Base-by-base conservation (phyloP, 2,888 invertebrate genomes). In the Diadegma fenestrale region DNA sequence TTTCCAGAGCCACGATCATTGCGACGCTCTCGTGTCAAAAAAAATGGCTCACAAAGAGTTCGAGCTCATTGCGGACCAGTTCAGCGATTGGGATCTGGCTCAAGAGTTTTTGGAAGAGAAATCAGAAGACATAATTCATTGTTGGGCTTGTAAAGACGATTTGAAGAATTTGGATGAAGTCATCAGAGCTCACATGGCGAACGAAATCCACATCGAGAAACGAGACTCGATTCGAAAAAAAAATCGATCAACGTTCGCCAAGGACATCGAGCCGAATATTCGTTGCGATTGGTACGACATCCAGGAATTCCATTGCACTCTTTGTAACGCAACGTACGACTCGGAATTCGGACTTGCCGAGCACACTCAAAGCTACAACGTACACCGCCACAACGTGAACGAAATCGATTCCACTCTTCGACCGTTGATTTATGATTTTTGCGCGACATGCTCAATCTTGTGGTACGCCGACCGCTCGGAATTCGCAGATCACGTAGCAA, bases 41-140 rank as follows among this genome's bases (percentile, higher is more conserved):
- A 72, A 86, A 26, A 69, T 84, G 14, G 87, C 86, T 69, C 77
- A 90, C 17, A 19, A 71, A 8, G 66, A 58, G 6, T 88, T 88
- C 63, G 69, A 77, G n/a, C 63, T 82, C 14, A 88, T 63, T 68
- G 78, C 80, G 22, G 84, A 89, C 12, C 88, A 90, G 43, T 88
- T 87, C 10, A 91, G 91, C 76, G 88, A 90, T 64, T 80, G 90
- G 3, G 54, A 85, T 45, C 83, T 91, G 0, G 88, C 89, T 12
- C 79, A 75, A 19, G 82, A 88, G n/a, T 89, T 88, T 45, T 88
- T 90, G 84, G 80, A 83, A 54, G 89, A 89, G 68, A 54, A 80
- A 6, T 85, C 87, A 2, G 84, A 89, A 33, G 63, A 86, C 22
- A 54, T 45, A 41, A 75, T 90, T 17, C 68, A 81, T 54, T 91